phyloP scores from a whole-genome alignment of 2,113 vertebrate genomes.

The Nyctibius bracteatus region DNA sequence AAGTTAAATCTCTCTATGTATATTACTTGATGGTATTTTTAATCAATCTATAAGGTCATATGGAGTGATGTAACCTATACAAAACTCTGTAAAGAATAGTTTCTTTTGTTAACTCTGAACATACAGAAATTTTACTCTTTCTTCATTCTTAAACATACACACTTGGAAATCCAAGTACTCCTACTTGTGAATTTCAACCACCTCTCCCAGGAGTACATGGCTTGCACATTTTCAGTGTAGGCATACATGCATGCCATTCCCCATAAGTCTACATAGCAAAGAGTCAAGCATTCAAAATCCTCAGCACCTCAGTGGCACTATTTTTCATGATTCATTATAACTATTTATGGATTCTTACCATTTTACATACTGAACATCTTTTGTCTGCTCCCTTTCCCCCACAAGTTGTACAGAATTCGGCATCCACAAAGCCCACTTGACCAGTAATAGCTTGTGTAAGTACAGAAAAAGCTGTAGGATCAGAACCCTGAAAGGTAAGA shows the following conservation, averaged over 20 bases:
- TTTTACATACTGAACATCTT: constrained; percentile 95
- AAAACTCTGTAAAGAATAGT: not conserved
- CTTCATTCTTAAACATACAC: not conserved
- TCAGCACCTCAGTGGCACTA: not conserved
- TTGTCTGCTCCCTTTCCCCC: constrained; percentile 95
- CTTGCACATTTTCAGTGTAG: not conserved
- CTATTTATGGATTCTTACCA: constrained; percentile 75
- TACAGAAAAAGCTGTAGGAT: constrained; percentile 94
- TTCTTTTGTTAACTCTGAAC: not conserved
- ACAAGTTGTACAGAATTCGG: constrained; percentile 94
- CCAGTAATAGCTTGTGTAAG: constrained; percentile 96
- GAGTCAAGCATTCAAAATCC: not conserved
- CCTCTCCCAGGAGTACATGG: not conserved
- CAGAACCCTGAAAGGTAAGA: constrained; percentile 79
- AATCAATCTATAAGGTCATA: not conserved
- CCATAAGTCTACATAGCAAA: not conserved
- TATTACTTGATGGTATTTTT: not conserved
- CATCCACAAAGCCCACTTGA: constrained; percentile 95
- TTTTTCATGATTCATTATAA: not conserved
- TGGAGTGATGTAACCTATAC: not conserved
- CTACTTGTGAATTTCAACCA: not conserved
- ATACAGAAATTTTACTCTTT: not conserved
- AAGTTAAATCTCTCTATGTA: not conserved
- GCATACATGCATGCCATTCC: not conserved
- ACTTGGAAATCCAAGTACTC: not conserved